Evolutionary conservation across 2,797 vertebrate genomes (phyloP).

Genomic region (Gymnopithys bicolor): DNA sequence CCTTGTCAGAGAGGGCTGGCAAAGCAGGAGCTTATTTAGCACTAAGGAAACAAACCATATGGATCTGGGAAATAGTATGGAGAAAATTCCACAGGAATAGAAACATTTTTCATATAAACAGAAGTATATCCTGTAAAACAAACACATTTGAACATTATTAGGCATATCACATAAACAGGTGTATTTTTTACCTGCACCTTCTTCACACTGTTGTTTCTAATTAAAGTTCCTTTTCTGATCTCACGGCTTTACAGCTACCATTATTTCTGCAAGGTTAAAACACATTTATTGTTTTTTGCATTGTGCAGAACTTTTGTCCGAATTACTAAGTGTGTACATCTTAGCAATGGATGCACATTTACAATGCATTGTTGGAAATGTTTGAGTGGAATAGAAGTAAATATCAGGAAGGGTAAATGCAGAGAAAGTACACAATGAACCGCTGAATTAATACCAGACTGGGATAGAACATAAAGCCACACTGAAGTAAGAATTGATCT

Average conservation of each 20-base stretch:
- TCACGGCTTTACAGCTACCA: neutral
- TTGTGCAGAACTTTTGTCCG: neutral
- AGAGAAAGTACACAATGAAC: neutral
- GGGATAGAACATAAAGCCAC: neutral
- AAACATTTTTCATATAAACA: neutral
- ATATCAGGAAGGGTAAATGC: neutral
- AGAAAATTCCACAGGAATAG: neutral
- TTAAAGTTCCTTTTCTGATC: neutral
- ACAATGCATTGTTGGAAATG: neutral
- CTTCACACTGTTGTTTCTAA: neutral
- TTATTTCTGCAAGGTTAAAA: neutral
- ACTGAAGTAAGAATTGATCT: neutral
- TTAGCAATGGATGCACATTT: neutral
- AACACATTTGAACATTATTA: neutral
- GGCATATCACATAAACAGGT: neutral
- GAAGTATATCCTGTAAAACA: neutral
- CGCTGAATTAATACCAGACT: neutral
- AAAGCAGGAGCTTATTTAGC: neutral
- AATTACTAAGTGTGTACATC: neutral
- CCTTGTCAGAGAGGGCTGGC: neutral
- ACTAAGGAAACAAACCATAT: neutral
- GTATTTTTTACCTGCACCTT: neutral
- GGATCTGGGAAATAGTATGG: neutral
- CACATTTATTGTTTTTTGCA: neutral
- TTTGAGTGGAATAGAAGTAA: neutral